Evolutionary conservation across 2,888 invertebrate species (phyloP), one percentile per base, ranked within the genome.

Genomic region (Drosophila mercatorum): DNA sequence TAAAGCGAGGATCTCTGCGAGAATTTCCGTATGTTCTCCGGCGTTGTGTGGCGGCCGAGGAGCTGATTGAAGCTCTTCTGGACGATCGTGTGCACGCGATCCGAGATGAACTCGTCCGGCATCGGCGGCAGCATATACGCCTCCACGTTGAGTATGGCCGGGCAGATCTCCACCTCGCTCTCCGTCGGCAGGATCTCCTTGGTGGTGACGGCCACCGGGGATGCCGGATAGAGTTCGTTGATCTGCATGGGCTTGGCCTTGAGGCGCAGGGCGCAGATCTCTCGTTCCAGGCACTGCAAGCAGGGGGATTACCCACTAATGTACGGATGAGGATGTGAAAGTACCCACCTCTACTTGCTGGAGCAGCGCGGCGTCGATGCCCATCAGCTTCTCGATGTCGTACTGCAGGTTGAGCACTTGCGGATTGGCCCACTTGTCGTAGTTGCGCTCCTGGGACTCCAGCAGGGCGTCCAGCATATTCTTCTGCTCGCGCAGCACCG

Each of bases 401-500:
- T 70, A 77, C 17, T 85, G 88, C 0, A 91, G 63, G 40, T 89
- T 83, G 0, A 91, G 68, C 17, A 70, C 80, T 14, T 79, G 78
- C 0, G 90, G 90, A 49, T 81, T 86, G 2, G 78, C 74, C 82
- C 86, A 91, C 49, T 90, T 91, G 41, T 65, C 78, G 51, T 79
- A 90, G 72, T 90, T 89, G n/a, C 83, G 84, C 11, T 88, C 83
- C 83, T 94, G 94, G 31, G 86, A 75, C 17, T 91, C 90, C 14
- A 94, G 78, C 6, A 94, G 66, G 51, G 92, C 92, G 3, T 89
- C 83, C n/a, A 95, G 82, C 60, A 94, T 93, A 4, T 92, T 91
- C 75, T 94, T 94, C 77, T 95, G 95, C 57, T 94, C 94, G 51
- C 93, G 94, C 36, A 95, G 90, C n/a, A 94, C 91, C 1, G 94